phyloP scores from a whole-genome alignment of 1,140 invertebrate genomes.

The Nephila pilipes region DNA sequence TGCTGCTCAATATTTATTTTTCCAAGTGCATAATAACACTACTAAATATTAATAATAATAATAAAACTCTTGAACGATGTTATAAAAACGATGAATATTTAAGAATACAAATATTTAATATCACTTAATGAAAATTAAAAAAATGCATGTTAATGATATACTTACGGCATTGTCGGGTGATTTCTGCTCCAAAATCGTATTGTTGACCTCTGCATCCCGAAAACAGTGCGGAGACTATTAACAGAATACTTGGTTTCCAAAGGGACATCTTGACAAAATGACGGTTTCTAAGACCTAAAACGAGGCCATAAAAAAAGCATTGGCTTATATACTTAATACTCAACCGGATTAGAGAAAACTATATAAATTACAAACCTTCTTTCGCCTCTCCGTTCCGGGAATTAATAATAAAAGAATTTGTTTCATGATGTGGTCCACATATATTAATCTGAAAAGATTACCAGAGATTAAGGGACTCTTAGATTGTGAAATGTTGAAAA shows the following conservation, averaged over 20 bases:
- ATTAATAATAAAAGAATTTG: background rate
- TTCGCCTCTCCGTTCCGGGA: background rate
- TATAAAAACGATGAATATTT: background rate
- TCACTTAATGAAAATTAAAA: background rate
- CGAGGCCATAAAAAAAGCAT: background rate
- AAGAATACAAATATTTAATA: no score
- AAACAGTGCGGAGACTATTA: background rate
- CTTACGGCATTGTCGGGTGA: slow-evolving; percentile 61
- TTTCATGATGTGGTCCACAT: background rate
- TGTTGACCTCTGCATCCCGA: background rate
- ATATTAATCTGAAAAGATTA: background rate
- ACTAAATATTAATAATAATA: no score
- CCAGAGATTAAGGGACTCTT: background rate
- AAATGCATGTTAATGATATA: background rate
- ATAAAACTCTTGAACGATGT: no score
- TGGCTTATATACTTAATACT: background rate
- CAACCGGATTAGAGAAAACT: background rate
- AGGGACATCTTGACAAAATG: background rate
- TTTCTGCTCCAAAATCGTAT: slow-evolving; percentile 65
- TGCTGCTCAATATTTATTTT: no score
- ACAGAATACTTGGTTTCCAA: background rate
- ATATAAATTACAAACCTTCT: background rate
- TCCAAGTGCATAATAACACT: no score
- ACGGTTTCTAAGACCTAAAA: background rate
- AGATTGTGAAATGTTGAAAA: background rate